These are phyloP conservation scores for Psilopsiagon aurifrons DNA, from an alignment of 2,113 vertebrate species.

Conservation along the genomic window DNA sequence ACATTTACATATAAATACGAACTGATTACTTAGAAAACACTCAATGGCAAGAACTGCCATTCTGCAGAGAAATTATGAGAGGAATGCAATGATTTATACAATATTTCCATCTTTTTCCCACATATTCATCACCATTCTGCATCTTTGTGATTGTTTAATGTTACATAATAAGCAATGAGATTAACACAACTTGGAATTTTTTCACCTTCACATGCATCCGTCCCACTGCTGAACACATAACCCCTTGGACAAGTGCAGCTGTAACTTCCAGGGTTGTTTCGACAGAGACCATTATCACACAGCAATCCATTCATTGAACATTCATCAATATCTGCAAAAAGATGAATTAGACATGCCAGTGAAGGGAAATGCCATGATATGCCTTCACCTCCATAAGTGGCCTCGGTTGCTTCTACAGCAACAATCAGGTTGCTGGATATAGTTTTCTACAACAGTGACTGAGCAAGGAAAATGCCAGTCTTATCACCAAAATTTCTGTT, in stretches of 20 bases:
- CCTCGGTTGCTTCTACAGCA: background rate
- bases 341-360: background rate
- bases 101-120: background rate
- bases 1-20: background rate
- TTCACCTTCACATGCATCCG: slow-evolving; percentile 81
- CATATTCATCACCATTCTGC: too few relatives aligned
- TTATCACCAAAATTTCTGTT: background rate
- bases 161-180: background rate
- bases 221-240: slow-evolving; percentile 74
- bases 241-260: slow-evolving; percentile 80
- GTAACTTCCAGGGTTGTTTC: slow-evolving; percentile 79
- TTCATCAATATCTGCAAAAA: slow-evolving; percentile 77
- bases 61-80: background rate
- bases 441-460: background rate
- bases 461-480: background rate
- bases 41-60: background rate
- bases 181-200: background rate
- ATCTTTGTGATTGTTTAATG: rapidly evolving
- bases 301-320: slow-evolving; percentile 75
- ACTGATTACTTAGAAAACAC: background rate
- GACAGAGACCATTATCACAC: slow-evolving; percentile 80
- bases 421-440: background rate
- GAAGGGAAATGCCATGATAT: background rate
- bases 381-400: background rate
- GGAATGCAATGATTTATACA: background rate